Conservation (phyloP, 1,140 invertebrate genomes). For the Aradophagus sp. region DNA sequence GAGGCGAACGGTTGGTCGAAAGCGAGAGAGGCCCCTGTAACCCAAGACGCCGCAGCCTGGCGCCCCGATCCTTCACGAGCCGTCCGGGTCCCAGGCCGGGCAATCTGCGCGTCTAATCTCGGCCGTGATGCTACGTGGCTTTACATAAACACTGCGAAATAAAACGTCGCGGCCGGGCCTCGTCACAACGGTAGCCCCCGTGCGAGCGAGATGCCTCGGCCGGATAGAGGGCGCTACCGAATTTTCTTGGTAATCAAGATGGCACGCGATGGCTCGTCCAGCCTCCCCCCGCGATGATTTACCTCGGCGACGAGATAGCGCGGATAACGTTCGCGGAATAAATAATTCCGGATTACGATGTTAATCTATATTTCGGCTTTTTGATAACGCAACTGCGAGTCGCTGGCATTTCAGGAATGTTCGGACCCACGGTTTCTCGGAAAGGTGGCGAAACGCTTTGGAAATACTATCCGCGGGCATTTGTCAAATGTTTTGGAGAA, state of each 20-base stretch:
- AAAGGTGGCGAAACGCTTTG: constrained; percentile 34
- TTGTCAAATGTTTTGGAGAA: constrained; percentile 33
- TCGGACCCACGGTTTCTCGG: constrained; percentile 15
- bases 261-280: constrained; percentile 52
- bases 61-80: constrained; percentile 70
- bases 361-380: constrained; percentile 39
- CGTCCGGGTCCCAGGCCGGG: constrained; percentile 64
- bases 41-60: constrained; percentile 64
- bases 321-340: constrained; percentile 18
- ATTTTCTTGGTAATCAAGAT: constrained; percentile 69
- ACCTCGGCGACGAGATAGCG: constrained; percentile 22
- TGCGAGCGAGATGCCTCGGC: constrained; percentile 68
- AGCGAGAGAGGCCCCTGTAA: constrained; percentile 66
- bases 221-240: constrained; percentile 72
- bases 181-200: constrained; percentile 70
- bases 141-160: constrained; percentile 65
- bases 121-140: constrained; percentile 39
- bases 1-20: too few species aligned
- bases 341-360: constrained; percentile 45
- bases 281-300: constrained; percentile 46
- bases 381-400: constrained; percentile 24
- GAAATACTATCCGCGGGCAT: constrained; percentile 42
- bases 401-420: constrained; percentile 15
- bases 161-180: constrained; percentile 60
- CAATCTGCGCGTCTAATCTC: constrained; percentile 71